Percentiles rank a stretch among this genome's conserved stretches.
These are phyloP conservation scores for Dendroctonus valens DNA, from an alignment of 1,140 invertebrate species.

Conservation along the genomic window DNA sequence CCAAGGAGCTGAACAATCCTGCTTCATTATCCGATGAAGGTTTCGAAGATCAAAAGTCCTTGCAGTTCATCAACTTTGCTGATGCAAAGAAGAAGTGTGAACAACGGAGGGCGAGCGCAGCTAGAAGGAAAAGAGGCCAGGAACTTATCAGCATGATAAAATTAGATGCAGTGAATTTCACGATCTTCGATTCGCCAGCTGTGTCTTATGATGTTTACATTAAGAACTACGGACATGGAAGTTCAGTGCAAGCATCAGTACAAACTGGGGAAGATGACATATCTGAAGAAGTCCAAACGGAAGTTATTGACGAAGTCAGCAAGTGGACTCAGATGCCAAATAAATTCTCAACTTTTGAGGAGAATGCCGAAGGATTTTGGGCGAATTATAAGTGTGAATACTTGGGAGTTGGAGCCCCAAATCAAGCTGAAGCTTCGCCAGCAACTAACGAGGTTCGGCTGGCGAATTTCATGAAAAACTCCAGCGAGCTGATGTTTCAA, in stretches of 20 bases:
- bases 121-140: slow-evolving; percentile 58
- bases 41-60: slow-evolving; percentile 62
- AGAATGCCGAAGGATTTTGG: slow-evolving; percentile 36
- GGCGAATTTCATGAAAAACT: slow-evolving; percentile 51
- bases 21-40: slow-evolving; percentile 64
- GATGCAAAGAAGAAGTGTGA: slow-evolving; percentile 54
- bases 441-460: slow-evolving; percentile 39
- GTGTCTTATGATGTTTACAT: slow-evolving; percentile 79
- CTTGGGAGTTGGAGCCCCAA: slow-evolving; percentile 52
- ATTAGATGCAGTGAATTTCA: slow-evolving; percentile 66
- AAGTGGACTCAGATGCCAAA: slow-evolving; percentile 80
- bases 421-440: neutral
- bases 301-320: slow-evolving; percentile 56
- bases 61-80: slow-evolving; percentile 58
- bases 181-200: slow-evolving; percentile 69
- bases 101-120: slow-evolving; percentile 45
- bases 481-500: slow-evolving; percentile 52
- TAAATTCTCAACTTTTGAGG: slow-evolving; percentile 51
- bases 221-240: slow-evolving; percentile 66
- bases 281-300: slow-evolving; percentile 71
- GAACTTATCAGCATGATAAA: slow-evolving; percentile 73
- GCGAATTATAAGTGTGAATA: slow-evolving; percentile 41
- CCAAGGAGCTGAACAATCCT: slow-evolving; percentile 47
- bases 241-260: slow-evolving; percentile 62
- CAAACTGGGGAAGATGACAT: slow-evolving; percentile 79